These are phyloP conservation scores for Solen grandis DNA, from an alignment of 1,140 invertebrate genomes.

Conservation along the genomic window DNA sequence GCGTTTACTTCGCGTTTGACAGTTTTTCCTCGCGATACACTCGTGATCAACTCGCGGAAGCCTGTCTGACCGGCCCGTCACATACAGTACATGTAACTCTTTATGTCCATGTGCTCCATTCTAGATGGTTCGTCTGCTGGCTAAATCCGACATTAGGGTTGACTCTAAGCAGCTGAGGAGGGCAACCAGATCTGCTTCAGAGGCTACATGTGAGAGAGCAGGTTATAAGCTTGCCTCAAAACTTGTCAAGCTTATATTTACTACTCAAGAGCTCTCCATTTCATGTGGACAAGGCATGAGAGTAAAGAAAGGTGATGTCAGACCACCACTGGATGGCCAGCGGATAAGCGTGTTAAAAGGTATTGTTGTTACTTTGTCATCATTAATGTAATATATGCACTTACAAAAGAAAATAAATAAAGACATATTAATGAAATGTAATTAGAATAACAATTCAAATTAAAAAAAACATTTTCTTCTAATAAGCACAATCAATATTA, in stretches of 20 bases:
- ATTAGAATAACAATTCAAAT: background rate
- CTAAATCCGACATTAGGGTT: slow-evolving; percentile 15
- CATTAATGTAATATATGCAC: background rate
- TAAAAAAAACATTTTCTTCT: no score
- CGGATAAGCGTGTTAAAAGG: background rate
- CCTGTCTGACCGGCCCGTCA: background rate
- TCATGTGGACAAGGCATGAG: slow-evolving; percentile 23
- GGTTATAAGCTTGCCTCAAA: slow-evolving; percentile 11
- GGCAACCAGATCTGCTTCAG: slow-evolving; percentile 1
- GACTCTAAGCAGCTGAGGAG: background rate
- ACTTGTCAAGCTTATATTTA: background rate
- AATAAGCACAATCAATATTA: no score
- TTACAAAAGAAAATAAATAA: no score
- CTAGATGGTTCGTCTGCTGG: slow-evolving; percentile 24
- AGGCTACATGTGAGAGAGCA: slow-evolving; percentile 2
- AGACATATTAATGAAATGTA: no score
- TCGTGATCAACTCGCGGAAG: no score
- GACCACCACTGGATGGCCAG: background rate
- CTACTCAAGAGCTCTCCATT: slow-evolving; percentile 10
- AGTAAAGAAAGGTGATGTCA: slow-evolving; percentile 19
- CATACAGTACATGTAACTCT: background rate
- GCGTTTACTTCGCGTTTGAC: no score
- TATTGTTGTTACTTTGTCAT: slow-evolving; percentile 1
- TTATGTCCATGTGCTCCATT: no score
- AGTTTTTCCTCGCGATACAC: no score